Evolutionary conservation across 2,797 vertebrate genomes (phyloP).

Genomic region (Gadopsis marmoratus): DNA sequence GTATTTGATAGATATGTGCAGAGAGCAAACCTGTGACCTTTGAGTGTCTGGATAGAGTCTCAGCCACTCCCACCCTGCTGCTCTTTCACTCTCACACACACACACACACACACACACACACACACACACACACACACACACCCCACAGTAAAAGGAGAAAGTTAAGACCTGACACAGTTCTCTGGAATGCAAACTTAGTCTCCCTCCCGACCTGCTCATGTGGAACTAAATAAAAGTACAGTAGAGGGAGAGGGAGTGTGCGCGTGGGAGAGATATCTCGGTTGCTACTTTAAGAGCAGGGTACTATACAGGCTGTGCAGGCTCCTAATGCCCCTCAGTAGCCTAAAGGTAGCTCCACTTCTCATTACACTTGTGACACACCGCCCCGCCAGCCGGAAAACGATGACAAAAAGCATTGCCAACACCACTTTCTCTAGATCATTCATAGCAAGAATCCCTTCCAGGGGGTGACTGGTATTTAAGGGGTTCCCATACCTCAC

Average conservation of each 20-base stretch:
- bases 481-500: slow-evolving; percentile 25
- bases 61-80: slow-evolving; percentile 45
- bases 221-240: slow-evolving; percentile 72
- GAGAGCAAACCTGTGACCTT: slow-evolving; percentile 58
- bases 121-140: not conserved
- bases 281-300: slow-evolving; percentile 34
- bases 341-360: slow-evolving; percentile 57
- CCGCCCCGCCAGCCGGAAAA: slow-evolving; percentile 36
- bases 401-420: slow-evolving; percentile 27
- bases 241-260: slow-evolving; percentile 33
- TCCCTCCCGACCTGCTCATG: slow-evolving; percentile 66
- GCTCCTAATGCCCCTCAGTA: slow-evolving; percentile 16
- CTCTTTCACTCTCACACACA: slow-evolving; percentile 30
- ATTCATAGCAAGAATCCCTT: slow-evolving; percentile 42
- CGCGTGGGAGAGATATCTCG: slow-evolving; percentile 24
- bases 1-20: slow-evolving; percentile 42
- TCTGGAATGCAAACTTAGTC: slow-evolving; percentile 78
- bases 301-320: slow-evolving; percentile 15
- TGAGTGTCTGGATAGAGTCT: slow-evolving; percentile 47
- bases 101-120: slow-evolving; percentile 27
- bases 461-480: slow-evolving; percentile 53
- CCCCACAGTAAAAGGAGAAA: slow-evolving; percentile 61
- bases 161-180: slow-evolving; percentile 73
- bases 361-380: slow-evolving; percentile 42
- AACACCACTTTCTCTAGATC: slow-evolving; percentile 55